Base-by-base conservation (phyloP, 2,888 invertebrate species). In the Melinaea marsaeus region DNA sequence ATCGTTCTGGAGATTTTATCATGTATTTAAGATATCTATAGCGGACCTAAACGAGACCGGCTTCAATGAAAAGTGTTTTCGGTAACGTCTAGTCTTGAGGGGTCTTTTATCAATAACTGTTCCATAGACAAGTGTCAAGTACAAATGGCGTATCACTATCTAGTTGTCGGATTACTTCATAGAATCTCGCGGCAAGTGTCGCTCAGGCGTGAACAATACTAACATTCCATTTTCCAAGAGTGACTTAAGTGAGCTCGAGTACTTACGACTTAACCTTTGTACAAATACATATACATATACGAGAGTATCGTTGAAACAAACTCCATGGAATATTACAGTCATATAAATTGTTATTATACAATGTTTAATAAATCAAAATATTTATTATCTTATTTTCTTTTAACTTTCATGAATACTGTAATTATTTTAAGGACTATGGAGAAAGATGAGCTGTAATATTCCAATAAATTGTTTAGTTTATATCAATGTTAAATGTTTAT, bases 191-290 rank as follows among this genome's bases (percentile, higher is more conserved):
- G 67, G 56, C 66, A 63, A 60, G 61, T 69, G 68, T 72, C 72
- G 75, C 70, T 22, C 71, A 74, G 66, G 63, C 71, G 75, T 42
- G 42, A 42, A 42, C 42, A 42, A 42, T 79, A 79, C 80, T 78
- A 83, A 88, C 90, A 90, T 89, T 90, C 90, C 90, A 89, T 79
- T 75, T 65, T 62, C 75, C 76, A 79, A 76, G 85, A 84, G 88
- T 88, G 88, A 90, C 90, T 90, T 90, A 90, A 87, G 85, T 86
- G 86, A 85, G 86, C 87, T 85, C 83, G 77, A 81, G 90, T 90
- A 90, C 90, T 90, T 90, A 89, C 80, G 71, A 67, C 66, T 68
- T 60, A 67, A 71, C 72, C 68, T 66, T 73, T 80, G 79, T 81
- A 82, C 79, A 81, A 81, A 80, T 74, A 22, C 64, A 71, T 71